phyloP scores from a whole-genome alignment of 2,888 invertebrate species.

The Neuroscelio doddi region DNA sequence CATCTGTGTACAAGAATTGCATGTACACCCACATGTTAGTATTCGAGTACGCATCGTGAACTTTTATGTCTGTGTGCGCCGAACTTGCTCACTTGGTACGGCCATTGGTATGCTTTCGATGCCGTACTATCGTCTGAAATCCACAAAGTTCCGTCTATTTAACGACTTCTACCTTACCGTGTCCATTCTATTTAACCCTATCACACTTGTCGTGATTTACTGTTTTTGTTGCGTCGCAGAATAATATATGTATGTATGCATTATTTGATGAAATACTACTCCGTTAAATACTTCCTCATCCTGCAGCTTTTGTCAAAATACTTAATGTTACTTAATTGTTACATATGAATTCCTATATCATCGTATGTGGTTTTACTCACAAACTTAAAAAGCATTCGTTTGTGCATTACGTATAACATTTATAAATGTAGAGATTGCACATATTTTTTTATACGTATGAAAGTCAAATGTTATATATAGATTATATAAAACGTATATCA shows the following conservation, averaged over 20 bases:
- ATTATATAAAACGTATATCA: no score
- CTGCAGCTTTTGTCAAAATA: no score
- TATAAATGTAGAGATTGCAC: no score
- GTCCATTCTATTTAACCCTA: conserved; percentile 52
- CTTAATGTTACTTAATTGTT: no score
- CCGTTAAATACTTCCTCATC: not conserved
- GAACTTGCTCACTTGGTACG: conserved; percentile 34
- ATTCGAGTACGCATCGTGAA: not conserved
- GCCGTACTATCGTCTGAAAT: conserved; percentile 53
- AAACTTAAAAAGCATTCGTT: no score
- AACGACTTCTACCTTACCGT: conserved; percentile 39
- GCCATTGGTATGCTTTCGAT: conserved; percentile 47
- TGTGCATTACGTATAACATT: no score
- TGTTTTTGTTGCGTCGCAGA: conserved; percentile 16
- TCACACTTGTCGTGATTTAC: conserved; percentile 55
- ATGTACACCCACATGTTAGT: conserved; percentile 8
- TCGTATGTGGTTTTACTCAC: no score
- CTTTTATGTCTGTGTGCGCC: conserved; percentile 14
- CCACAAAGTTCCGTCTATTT: conserved; percentile 43
- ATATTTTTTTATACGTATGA: no score
- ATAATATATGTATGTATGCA: no score
- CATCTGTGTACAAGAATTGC: conserved; percentile 33
- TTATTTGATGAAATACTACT: no score
- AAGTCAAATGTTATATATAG: no score
- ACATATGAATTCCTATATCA: no score